Evolutionary conservation across 2,113 vertebrate species (phyloP).

Genomic region (Calypte anna): DNA sequence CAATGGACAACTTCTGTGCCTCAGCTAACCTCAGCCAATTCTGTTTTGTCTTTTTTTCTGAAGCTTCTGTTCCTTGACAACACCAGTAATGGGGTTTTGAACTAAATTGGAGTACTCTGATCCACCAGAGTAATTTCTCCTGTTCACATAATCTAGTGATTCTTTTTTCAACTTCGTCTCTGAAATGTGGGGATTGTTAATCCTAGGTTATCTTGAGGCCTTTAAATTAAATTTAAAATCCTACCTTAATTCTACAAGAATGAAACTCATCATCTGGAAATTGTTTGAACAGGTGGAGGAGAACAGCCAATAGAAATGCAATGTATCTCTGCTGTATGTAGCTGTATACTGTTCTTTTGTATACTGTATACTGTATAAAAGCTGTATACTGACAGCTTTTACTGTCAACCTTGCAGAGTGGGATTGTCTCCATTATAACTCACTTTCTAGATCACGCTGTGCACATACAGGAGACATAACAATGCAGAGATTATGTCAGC

Average conservation of each 20-base stretch:
- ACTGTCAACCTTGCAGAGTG: conserved; percentile 40
- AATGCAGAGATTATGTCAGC: conserved; percentile 65
- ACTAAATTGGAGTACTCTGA: background rate
- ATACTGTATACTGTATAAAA: no score
- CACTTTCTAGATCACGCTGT: conserved; percentile 39
- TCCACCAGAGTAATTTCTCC: background rate
- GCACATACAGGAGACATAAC: conserved; percentile 55
- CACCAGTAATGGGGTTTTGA: background rate
- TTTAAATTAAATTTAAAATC: background rate
- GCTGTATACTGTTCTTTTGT: conserved; percentile 25
- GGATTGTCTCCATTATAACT: conserved; percentile 64
- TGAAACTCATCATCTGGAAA: background rate
- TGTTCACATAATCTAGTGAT: background rate
- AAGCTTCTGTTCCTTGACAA: background rate
- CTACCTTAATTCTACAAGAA: background rate
- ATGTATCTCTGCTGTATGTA: conserved; percentile 11
- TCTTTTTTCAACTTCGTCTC: background rate
- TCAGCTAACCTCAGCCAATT: background rate
- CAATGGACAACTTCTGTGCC: background rate
- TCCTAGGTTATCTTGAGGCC: background rate
- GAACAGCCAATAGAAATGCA: background rate
- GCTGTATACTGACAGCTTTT: no score
- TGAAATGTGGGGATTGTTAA: background rate
- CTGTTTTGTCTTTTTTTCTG: background rate
- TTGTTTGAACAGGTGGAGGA: background rate